Evolutionary conservation across 2,797 vertebrate genomes (phyloP).

Genomic region (Valencia hispanica): DNA sequence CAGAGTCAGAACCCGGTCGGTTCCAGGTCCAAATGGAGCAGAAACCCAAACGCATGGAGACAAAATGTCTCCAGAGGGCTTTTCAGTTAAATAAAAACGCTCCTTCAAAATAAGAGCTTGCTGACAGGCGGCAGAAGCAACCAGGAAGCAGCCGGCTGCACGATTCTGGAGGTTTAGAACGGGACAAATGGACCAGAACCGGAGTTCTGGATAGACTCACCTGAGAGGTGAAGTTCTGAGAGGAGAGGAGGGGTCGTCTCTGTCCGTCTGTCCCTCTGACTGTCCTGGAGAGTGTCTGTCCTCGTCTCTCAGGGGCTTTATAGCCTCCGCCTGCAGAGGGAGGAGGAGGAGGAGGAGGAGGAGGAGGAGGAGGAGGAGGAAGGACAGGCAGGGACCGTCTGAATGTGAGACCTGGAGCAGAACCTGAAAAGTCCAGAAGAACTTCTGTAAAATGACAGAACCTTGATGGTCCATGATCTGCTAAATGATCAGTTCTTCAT

Average conservation of each 20-base stretch:
- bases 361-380: constrained; percentile 22
- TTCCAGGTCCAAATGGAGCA: background rate
- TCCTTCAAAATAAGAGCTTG: constrained; percentile 15
- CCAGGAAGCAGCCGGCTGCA: constrained; percentile 8
- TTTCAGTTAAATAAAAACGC: background rate
- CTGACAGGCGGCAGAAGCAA: background rate
- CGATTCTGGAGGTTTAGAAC: rapidly evolving
- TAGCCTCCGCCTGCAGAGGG: constrained; percentile 32
- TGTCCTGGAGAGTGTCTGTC: constrained; percentile 52
- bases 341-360: too few species aligned
- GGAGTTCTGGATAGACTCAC: constrained; percentile 20
- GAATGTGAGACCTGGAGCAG: constrained; percentile 8
- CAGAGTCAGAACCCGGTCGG: background rate
- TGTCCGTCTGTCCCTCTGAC: constrained; percentile 49
- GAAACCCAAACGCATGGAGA: background rate
- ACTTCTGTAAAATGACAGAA: too few species aligned
- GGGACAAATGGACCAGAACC: rapidly evolving
- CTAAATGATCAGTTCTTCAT: too few species aligned
- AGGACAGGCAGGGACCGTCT: constrained; percentile 47
- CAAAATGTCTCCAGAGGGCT: background rate
- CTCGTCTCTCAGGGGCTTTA: constrained; percentile 36
- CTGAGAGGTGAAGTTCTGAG: constrained; percentile 34
- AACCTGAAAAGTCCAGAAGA: too few species aligned
- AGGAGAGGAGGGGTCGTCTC: constrained; percentile 12
- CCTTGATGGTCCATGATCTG: too few species aligned